Conservation (phyloP, 2,888 invertebrate species). For the Cephus pygmeus region DNA sequence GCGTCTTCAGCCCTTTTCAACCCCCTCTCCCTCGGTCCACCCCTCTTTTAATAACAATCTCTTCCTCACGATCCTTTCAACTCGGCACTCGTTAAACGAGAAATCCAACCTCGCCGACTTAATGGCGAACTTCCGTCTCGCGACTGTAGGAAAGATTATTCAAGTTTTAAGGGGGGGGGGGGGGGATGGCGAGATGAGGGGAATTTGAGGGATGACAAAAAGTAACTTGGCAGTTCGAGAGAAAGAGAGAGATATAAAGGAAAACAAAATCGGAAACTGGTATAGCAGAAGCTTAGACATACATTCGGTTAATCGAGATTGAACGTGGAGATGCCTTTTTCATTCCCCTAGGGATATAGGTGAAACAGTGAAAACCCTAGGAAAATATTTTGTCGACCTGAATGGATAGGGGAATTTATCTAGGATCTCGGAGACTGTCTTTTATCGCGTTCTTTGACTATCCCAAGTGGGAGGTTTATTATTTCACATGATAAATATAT, state of each 20-base stretch:
- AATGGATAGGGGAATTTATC: neutral
- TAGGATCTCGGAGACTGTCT: neutral
- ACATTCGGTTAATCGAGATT: neutral
- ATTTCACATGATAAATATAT: neutral
- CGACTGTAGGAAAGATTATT: neutral
- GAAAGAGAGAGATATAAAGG: neutral
- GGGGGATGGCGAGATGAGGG: neutral
- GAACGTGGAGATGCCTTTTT: neutral
- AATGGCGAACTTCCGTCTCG: neutral
- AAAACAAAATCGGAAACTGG: neutral
- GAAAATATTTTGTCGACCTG: neutral
- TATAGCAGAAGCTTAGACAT: neutral
- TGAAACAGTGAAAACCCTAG: neutral
- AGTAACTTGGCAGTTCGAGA: neutral
- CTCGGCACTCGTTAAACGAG: neutral
- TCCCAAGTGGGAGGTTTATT: neutral
- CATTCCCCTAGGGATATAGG: neutral
- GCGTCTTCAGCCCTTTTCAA: neutral
- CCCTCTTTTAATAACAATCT: neutral
- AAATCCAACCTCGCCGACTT: neutral
- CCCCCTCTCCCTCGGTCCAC: no score
- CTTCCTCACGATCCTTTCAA: neutral
- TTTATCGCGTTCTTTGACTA: no score
- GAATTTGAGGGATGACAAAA: neutral
- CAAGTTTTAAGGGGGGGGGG: neutral